Base-by-base conservation (phyloP, 2,797 vertebrate genomes). In the Arremon aurantiirostris region DNA sequence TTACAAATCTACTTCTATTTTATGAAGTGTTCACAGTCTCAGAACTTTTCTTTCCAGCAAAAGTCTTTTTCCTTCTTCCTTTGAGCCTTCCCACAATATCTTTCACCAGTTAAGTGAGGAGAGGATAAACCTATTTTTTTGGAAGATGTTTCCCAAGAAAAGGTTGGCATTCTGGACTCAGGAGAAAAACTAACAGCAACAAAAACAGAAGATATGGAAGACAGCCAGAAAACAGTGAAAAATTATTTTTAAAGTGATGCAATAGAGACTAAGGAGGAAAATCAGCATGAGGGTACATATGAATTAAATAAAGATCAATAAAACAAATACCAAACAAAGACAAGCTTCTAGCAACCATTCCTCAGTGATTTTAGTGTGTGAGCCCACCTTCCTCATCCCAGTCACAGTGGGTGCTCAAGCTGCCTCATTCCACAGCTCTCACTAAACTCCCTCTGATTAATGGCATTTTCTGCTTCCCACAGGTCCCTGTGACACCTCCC, bases 401-500 rank as follows among this genome's bases (percentile, higher is more conserved):
- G 21, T 37, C 28, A 30, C 12, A 52, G 11, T 27, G 46, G 22
- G 10, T 50, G 21, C 22, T 76, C 71, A 76, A 28, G 30, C 26
- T 71, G 32, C 53, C 22, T 70, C 34, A 19, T 55, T 70, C 11
- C 32, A 35, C 61, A 84, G 12, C 5, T 26, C 30, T 80, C 42
- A 76, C 30, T 65, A 22, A 46, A 2, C 5, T 55, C 8, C 11
- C 13, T 60, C 57, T 35, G 17, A 50, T 37, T 37, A 37, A 42
- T 24, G 49, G 12, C 30, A 49, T 68, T 13, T 90, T 75, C 44
- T 37, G 46, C 37, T 60, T 60, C 41, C 26, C 1, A 1, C 15
- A 41, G 12, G 32, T 66, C 35, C 28, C 49, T 49, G 28, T 0
- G 0, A 4, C 34, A 53, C 9, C 13, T 68, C 21, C 28, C 2